These are phyloP conservation scores for Micoletzkya japonica DNA, from an alignment of 2,888 invertebrate species.

Conservation along the genomic window DNA sequence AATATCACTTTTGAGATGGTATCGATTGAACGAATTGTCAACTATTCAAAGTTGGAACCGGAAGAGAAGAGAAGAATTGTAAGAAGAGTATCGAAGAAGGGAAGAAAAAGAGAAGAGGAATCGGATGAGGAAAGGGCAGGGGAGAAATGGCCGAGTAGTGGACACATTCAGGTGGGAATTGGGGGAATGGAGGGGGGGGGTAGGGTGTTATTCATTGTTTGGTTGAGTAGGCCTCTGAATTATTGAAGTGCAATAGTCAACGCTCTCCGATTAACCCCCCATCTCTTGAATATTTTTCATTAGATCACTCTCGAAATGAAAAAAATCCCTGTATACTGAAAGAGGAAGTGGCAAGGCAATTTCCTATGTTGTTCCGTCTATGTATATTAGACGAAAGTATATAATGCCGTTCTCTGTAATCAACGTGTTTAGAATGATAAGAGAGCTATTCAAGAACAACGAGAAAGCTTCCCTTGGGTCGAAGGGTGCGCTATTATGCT, in stretches of 20 bases:
- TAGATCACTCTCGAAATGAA: no score
- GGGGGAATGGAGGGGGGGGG: not conserved
- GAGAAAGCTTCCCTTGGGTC: not conserved
- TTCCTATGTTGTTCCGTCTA: no score
- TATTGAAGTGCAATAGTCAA: not conserved
- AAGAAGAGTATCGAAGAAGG: not conserved
- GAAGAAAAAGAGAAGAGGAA: slow-evolving; percentile 68
- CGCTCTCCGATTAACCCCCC: no score
- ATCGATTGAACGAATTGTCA: slow-evolving; percentile 80
- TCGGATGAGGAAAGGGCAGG: slow-evolving; percentile 6
- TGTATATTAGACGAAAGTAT: no score
- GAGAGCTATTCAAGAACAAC: no score
- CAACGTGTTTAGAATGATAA: no score
- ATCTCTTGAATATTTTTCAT: no score
- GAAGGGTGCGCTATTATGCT: not conserved
- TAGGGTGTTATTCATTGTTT: not conserved
- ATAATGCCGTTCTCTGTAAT: no score
- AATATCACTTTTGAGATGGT: slow-evolving; percentile 64
- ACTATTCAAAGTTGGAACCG: slow-evolving; percentile 77
- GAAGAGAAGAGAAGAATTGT: slow-evolving; percentile 68
- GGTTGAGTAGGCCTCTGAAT: not conserved
- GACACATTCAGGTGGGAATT: slow-evolving; percentile 77
- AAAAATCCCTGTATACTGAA: no score
- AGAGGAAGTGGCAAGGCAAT: no score
- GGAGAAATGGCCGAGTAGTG: slow-evolving; percentile 68